Conservation (phyloP, 1,140 invertebrate genomes). For the Arctopsyche grandis region DNA sequence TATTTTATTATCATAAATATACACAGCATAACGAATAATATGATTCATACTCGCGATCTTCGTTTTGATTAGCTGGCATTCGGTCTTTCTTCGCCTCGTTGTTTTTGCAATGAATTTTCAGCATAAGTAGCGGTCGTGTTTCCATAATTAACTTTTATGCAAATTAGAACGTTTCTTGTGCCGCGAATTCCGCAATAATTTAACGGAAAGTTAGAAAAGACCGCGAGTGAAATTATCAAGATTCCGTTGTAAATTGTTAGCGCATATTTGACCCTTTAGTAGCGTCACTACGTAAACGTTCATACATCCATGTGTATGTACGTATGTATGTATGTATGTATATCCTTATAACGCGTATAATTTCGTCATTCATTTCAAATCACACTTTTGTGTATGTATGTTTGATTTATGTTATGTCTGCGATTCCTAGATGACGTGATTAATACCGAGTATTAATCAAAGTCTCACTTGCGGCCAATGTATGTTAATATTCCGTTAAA, state of each 20-base stretch:
- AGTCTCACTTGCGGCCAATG: too few relatives aligned
- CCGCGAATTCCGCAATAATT: slow-evolving; percentile 13
- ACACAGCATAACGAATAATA: too few relatives aligned
- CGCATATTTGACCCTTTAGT: slow-evolving; percentile 21
- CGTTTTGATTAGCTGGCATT: not conserved
- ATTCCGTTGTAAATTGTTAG: slow-evolving; percentile 14
- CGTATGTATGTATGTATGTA: too few relatives aligned
- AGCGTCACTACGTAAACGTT: not conserved
- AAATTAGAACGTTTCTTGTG: not conserved
- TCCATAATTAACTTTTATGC: slow-evolving; percentile 17
- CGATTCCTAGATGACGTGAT: too few relatives aligned
- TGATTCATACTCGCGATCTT: not conserved
- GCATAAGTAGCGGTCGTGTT: not conserved
- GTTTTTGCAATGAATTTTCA: not conserved
- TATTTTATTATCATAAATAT: too few relatives aligned
- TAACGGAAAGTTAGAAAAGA: slow-evolving; percentile 21
- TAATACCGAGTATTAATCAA: too few relatives aligned
- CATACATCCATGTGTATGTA: too few relatives aligned
- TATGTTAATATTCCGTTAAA: too few relatives aligned
- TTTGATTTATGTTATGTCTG: too few relatives aligned
- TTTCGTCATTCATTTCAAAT: not conserved
- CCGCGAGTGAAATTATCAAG: slow-evolving; percentile 7
- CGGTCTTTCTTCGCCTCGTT: not conserved
- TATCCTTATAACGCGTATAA: not conserved
- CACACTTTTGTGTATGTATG: not conserved